A percentile compares a stretch with the other conserved stretches of the same genome.
These are phyloP conservation scores for Spilosoma lubricipeda DNA, from an alignment of 2,888 invertebrate species.

Conservation along the genomic window DNA sequence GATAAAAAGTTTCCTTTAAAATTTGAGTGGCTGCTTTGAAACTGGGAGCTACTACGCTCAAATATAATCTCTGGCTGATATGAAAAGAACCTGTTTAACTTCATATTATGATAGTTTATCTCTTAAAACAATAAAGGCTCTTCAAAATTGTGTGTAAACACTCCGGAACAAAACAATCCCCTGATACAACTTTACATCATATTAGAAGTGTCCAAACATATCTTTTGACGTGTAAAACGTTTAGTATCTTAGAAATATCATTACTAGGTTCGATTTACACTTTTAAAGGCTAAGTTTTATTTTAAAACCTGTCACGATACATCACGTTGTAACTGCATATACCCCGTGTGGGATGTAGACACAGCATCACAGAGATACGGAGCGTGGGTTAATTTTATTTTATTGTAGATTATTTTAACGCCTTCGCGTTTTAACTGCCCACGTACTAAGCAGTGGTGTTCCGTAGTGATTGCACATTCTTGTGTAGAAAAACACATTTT, in stretches of 20 bases:
- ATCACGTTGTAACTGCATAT: not conserved
- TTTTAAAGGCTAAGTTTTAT: not conserved
- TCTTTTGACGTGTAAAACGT: not conserved
- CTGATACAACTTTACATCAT: not conserved
- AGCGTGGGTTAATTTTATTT: slow-evolving; percentile 20
- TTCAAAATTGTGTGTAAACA: not conserved
- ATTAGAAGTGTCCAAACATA: not conserved
- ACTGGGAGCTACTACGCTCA: too few species aligned
- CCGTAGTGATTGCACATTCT: not conserved
- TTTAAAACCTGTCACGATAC: not conserved
- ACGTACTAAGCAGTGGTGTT: not conserved
- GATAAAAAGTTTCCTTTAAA: not conserved
- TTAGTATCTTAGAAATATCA: not conserved
- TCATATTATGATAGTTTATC: too few species aligned
- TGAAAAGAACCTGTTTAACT: too few species aligned
- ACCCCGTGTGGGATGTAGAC: slow-evolving; percentile 6
- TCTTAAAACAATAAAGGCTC: too few species aligned
- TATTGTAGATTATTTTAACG: slow-evolving; percentile 12
- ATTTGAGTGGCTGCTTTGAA: not conserved
- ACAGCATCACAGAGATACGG: slow-evolving; percentile 2
- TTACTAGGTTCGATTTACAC: not conserved
- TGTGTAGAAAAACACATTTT: not conserved
- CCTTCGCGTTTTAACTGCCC: slow-evolving; percentile 5
- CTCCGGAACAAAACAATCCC: not conserved
- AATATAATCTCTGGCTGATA: too few species aligned